phyloP scores from a whole-genome alignment of 2,888 invertebrate genomes.

The Sylvicola fuscatus region DNA sequence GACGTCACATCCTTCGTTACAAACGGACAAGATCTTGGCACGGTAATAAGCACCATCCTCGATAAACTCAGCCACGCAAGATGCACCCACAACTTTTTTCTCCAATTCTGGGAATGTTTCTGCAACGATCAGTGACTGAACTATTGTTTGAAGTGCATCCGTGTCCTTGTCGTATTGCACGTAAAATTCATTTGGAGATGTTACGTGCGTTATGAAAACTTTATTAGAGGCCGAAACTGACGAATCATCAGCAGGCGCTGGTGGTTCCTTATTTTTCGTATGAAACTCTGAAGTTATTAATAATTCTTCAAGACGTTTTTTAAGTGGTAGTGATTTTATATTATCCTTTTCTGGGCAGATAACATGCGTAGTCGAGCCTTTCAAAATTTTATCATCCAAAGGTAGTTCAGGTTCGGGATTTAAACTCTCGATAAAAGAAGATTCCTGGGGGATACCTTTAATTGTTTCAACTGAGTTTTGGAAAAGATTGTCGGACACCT shows the following conservation, averaged over 20 bases:
- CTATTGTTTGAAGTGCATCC: slow-evolving; percentile 34
- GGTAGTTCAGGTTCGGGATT: no score
- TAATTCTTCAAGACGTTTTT: no score
- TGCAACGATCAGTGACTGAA: slow-evolving; percentile 40
- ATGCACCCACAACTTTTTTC: slow-evolving; percentile 29
- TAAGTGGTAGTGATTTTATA: no score
- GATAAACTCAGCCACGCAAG: slow-evolving; percentile 43
- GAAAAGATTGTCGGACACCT: no score
- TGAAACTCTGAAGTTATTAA: no score
- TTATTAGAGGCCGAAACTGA: slow-evolving; percentile 34
- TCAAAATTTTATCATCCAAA: no score
- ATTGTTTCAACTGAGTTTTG: no score
- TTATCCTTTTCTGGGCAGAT: no score
- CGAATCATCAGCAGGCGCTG: slow-evolving; percentile 37
- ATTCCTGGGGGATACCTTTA: no score
- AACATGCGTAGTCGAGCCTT: no score
- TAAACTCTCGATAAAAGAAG: no score
- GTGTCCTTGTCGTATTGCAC: slow-evolving; percentile 39
- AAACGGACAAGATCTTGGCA: slow-evolving; percentile 31
- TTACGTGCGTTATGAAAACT: slow-evolving; percentile 45
- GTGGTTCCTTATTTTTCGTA: no score
- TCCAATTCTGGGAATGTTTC: slow-evolving; percentile 30
- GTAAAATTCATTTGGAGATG: slow-evolving; percentile 57
- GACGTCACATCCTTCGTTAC: slow-evolving; percentile 36
- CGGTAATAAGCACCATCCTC: slow-evolving; percentile 46